Conservation (phyloP, 1,140 invertebrate genomes). For the Aethina tumida region DNA sequence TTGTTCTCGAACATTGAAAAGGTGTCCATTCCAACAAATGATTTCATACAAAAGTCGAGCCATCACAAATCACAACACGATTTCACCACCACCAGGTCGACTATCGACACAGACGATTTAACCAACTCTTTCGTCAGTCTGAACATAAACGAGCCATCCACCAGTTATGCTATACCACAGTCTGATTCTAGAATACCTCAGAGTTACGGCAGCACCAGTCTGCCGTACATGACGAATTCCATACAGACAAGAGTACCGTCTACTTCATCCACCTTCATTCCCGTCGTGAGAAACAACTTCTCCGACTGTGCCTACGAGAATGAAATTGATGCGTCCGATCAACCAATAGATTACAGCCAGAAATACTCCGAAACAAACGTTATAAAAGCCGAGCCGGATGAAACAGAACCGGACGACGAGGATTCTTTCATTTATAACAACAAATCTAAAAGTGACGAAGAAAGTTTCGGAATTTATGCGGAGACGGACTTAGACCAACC, state of each 20-base stretch:
- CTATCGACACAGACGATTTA: constrained; percentile 12
- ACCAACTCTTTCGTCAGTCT: constrained; percentile 25
- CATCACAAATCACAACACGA: no score
- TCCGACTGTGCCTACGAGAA: constrained; percentile 31
- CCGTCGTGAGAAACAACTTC: constrained; percentile 27
- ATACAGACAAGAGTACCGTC: constrained; percentile 11
- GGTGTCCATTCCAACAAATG: constrained; percentile 33
- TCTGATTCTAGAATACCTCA: constrained; percentile 13
- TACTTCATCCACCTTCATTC: constrained; percentile 15
- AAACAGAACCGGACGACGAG: no score
- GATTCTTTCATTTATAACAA: constrained; percentile 3
- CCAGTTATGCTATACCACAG: constrained; percentile 18
- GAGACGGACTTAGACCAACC: constrained; percentile 84
- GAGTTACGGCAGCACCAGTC: constrained; percentile 23
- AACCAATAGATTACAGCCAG: constrained; percentile 55
- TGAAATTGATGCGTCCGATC: constrained; percentile 47
- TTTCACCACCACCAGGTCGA: constrained; percentile 1
- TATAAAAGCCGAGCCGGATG: no score
- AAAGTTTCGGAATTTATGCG: constrained; percentile 43
- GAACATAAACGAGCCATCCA: constrained; percentile 27
- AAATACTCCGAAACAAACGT: constrained; percentile 48
- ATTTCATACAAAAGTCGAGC: constrained; percentile 6
- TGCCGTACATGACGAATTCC: constrained; percentile 22
- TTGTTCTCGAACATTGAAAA: constrained; percentile 87
- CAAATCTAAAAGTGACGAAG: constrained; percentile 16